Evolutionary conservation across 2,888 invertebrate species (phyloP).

Genomic region (Druceiella hillmani): DNA sequence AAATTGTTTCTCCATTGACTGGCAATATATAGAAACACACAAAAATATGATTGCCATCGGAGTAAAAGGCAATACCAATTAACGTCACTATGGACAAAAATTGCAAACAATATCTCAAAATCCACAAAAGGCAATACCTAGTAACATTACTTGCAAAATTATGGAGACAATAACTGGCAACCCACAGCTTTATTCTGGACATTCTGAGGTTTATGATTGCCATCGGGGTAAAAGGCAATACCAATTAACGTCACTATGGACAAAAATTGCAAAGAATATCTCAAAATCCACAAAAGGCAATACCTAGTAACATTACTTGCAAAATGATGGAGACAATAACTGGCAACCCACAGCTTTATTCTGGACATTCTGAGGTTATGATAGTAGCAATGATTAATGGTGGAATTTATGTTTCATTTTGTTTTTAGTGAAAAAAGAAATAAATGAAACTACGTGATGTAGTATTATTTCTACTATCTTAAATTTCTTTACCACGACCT

Average conservation of each 20-base stretch:
- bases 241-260: conserved; percentile 5
- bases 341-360: conserved; percentile 6
- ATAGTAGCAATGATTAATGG: no score
- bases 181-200: conserved; percentile 1
- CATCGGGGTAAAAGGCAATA: conserved; percentile 5
- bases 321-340: conserved; percentile 1
- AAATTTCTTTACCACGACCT: no score
- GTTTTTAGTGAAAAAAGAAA: no score
- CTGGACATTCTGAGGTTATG: conserved; percentile 1
- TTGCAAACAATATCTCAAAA: conserved; percentile 7
- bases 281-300: conserved; percentile 9
- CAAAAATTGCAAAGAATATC: conserved; percentile 7
- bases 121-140: conserved; percentile 8
- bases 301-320: conserved; percentile 1
- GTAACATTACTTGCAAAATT: neutral
- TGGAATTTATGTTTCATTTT: no score
- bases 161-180: conserved; percentile 5
- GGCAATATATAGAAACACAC: conserved; percentile 8
- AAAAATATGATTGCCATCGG: conserved; percentile 1
- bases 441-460: no score
- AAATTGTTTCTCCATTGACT: neutral
- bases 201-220: conserved; percentile 1
- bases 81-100: conserved; percentile 6
- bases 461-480: no score
- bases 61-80: conserved; percentile 7